A percentile compares a stretch with the other conserved stretches of the same genome.
phyloP scores from a whole-genome alignment of 2,797 vertebrate genomes.

The Rousettus madagascariensis region DNA sequence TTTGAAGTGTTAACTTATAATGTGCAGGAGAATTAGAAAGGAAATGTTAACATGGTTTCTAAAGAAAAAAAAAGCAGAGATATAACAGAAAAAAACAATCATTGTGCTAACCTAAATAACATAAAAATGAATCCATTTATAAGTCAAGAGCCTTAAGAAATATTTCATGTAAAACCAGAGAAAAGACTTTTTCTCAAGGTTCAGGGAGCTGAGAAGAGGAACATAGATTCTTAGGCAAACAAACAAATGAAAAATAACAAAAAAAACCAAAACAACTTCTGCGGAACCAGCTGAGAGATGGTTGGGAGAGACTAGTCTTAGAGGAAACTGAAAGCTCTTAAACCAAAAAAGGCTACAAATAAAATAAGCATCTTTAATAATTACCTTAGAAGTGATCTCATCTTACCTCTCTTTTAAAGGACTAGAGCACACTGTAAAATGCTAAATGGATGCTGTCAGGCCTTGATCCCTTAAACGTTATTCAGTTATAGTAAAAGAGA shows the following conservation, averaged over 20 bases:
- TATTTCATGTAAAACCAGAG: not conserved
- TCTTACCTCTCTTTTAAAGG: not conserved
- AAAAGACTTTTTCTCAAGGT: not conserved
- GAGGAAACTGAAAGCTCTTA: not conserved
- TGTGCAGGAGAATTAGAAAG: not conserved
- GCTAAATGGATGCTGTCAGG: not conserved
- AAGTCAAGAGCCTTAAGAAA: not conserved
- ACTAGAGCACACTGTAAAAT: not conserved
- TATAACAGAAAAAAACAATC: not conserved
- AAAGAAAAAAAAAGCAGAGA: not conserved
- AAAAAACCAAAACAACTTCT: not conserved
- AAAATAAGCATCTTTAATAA: conserved; percentile 21
- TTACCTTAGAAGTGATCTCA: not conserved
- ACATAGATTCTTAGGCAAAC: conserved; percentile 4
- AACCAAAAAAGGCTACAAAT: conserved; percentile 3
- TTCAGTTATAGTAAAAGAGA: conserved; percentile 18
- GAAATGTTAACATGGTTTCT: conserved; percentile 18
- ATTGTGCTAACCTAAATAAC: not conserved
- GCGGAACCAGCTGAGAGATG: not conserved
- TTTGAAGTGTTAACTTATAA: not conserved
- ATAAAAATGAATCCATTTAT: not conserved
- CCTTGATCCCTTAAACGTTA: not conserved
- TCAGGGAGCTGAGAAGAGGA: not conserved
- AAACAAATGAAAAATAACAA: not conserved
- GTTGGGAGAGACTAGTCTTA: not conserved